phyloP scores from a whole-genome alignment of 2,888 invertebrate species.

The Microplitis deprimator region DNA sequence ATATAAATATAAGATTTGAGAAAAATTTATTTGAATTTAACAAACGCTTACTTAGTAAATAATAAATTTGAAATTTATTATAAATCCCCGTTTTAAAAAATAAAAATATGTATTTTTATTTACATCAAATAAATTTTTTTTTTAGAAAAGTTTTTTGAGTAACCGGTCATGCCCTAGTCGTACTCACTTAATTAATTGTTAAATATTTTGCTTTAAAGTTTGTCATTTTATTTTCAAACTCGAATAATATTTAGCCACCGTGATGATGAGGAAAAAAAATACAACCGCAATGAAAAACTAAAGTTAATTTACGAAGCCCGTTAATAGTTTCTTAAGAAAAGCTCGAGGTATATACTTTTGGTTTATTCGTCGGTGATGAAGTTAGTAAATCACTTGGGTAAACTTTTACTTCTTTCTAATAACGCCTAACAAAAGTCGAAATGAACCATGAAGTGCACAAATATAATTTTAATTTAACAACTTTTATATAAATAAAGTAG shows the following conservation, averaged over 20 bases:
- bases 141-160: no score
- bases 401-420: conserved; percentile 17
- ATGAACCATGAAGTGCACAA: not conserved
- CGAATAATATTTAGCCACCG: not conserved
- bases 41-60: no score
- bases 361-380: conserved; percentile 12
- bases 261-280: not conserved
- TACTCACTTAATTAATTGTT: no score
- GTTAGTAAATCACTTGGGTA: conserved; percentile 15
- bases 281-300: not conserved
- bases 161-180: not conserved
- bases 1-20: no score
- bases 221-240: not conserved
- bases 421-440: conserved; percentile 2
- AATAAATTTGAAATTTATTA: no score
- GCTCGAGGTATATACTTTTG: not conserved
- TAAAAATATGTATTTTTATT: no score
- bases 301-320: not conserved
- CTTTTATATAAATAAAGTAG: not conserved
- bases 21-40: no score
- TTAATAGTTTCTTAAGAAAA: conserved; percentile 12
- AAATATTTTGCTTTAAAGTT: not conserved
- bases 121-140: no score
- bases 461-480: conserved; percentile 3
- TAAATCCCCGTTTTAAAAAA: no score